phyloP scores from a whole-genome alignment of 2,113 vertebrate species.

The Willisornis vidua region DNA sequence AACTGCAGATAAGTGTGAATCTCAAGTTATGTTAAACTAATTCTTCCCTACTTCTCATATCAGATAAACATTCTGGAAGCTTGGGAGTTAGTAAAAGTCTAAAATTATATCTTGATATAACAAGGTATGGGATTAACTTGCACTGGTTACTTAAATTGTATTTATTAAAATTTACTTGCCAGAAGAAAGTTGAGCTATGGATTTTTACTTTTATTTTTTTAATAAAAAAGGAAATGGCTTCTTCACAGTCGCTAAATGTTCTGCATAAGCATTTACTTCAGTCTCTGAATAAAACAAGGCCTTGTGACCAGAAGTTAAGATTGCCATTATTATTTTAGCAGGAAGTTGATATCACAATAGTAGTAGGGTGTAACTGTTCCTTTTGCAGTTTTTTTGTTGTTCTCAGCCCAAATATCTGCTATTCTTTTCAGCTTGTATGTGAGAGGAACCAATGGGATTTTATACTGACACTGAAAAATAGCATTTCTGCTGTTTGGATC shows the following conservation, averaged over 20 bases:
- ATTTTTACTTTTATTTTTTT: neutral
- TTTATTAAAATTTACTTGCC: neutral
- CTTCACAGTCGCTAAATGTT: neutral
- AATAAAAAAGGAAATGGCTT: neutral
- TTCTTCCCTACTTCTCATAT: neutral
- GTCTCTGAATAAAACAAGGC: constrained; percentile 37
- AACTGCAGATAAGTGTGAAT: neutral
- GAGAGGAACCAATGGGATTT: neutral
- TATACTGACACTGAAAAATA: neutral
- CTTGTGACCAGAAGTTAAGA: constrained; percentile 37
- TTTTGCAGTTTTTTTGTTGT: constrained; percentile 11
- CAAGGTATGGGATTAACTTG: neutral
- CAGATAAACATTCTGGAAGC: neutral
- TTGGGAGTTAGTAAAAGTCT: neutral
- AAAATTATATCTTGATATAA: neutral
- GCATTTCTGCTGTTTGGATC: neutral
- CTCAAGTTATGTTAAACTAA: neutral
- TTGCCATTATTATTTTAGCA: constrained; percentile 71
- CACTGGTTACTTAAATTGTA: neutral
- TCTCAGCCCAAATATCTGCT: neutral
- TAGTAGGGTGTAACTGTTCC: constrained; percentile 85
- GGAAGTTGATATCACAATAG: constrained; percentile 84
- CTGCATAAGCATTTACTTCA: neutral
- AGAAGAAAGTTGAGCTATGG: neutral
- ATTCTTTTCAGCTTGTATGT: neutral